Percentiles rank a stretch among this genome's conserved stretches.
phyloP scores from a whole-genome alignment of 2,888 invertebrate genomes.

The Epinotia bilunana region DNA sequence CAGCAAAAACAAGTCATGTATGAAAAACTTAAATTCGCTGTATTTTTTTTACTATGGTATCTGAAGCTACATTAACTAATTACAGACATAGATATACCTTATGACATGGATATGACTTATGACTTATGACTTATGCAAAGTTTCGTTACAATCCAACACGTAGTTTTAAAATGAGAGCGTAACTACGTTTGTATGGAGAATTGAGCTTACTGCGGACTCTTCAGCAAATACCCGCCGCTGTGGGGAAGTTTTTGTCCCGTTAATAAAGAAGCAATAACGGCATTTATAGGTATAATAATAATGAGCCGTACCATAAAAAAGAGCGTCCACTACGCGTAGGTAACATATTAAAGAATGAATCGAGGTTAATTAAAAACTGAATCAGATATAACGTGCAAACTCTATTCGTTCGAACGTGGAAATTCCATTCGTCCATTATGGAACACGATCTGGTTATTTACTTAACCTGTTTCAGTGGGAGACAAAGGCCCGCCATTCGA shows the following conservation, averaged over 20 bases:
- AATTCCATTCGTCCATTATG: constrained; percentile 67
- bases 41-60: too few species aligned
- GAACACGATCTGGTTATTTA: constrained; percentile 74
- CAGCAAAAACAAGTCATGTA: too few species aligned
- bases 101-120: too few species aligned
- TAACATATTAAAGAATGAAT: constrained; percentile 51
- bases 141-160: too few species aligned
- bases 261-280: constrained; percentile 32
- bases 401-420: constrained; percentile 64
- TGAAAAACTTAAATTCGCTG: too few species aligned
- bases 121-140: too few species aligned
- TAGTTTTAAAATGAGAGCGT: too few species aligned
- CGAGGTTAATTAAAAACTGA: constrained; percentile 71
- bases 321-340: constrained; percentile 34
- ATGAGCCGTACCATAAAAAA: constrained; percentile 34
- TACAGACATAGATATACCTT: too few species aligned
- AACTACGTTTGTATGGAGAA: too few species aligned
- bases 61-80: too few species aligned
- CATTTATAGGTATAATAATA: constrained; percentile 24
- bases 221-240: background rate
- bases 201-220: too few species aligned
- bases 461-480: constrained; percentile 73
- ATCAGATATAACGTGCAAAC: constrained; percentile 67
- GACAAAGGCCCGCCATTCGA: constrained; percentile 65
- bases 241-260: constrained; percentile 11